A percentile compares a stretch with the other conserved stretches of the same genome.
These are phyloP conservation scores for Notodonta ziczac DNA, from an alignment of 2,888 invertebrate genomes.

Conservation along the genomic window DNA sequence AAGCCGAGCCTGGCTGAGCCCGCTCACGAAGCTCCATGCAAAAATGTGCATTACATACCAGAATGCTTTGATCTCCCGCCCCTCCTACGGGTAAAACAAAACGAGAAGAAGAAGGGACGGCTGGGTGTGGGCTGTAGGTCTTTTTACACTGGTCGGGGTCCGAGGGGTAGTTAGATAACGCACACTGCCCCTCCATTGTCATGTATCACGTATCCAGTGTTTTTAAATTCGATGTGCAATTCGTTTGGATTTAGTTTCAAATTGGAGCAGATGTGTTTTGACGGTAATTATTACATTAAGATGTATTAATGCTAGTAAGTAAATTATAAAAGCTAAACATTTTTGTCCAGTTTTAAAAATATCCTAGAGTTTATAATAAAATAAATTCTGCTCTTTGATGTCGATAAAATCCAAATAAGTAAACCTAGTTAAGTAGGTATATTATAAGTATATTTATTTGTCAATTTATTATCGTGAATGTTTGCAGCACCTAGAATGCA, in stretches of 20 bases:
- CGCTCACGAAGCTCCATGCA: constrained; percentile 77
- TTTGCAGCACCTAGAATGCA: too few species aligned
- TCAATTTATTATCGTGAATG: too few species aligned
- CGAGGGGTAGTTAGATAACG: constrained; percentile 67
- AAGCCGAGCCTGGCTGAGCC: constrained; percentile 65
- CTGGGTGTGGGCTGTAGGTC: constrained; percentile 60
- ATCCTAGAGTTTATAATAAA: too few species aligned
- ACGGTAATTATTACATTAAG: neutral
- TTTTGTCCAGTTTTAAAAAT: too few species aligned
- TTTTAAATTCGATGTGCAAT: constrained; percentile 56
- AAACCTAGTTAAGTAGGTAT: too few species aligned
- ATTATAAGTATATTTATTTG: too few species aligned
- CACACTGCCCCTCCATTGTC: constrained; percentile 66
- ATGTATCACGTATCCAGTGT: constrained; percentile 73
- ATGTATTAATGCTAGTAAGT: too few species aligned
- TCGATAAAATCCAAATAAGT: too few species aligned
- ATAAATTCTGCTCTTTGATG: too few species aligned
- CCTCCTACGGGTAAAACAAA: constrained; percentile 58
- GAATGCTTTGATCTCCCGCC: constrained; percentile 60
- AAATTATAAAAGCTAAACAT: too few species aligned
- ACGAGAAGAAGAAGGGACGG: constrained; percentile 44
- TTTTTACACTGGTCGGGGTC: constrained; percentile 56
- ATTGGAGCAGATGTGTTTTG: constrained; percentile 19
- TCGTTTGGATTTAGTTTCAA: constrained; percentile 44
- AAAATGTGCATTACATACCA: constrained; percentile 77